phyloP scores from a whole-genome alignment of 2,113 vertebrate species.

The Rhynchomys soricoides region DNA sequence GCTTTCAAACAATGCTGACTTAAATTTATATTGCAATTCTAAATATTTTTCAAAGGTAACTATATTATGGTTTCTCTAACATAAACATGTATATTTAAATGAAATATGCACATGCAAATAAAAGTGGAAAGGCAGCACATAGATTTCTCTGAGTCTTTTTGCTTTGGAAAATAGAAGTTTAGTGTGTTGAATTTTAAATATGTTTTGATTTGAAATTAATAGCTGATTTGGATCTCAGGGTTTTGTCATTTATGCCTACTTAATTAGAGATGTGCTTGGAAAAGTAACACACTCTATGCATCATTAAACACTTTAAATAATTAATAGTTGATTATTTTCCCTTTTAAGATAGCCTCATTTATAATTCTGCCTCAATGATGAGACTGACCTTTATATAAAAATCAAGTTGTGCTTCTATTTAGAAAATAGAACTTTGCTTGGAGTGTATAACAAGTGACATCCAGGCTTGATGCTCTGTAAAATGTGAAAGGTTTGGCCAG shows the following conservation, averaged over 20 bases:
- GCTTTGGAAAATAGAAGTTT: constrained; percentile 28
- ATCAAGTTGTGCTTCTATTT: constrained; percentile 68
- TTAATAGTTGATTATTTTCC: constrained; percentile 80
- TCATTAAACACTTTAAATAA: constrained; percentile 80
- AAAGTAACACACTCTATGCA: constrained; percentile 67
- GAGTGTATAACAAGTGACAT: neutral
- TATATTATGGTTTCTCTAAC: neutral
- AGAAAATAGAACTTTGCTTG: constrained; percentile 59
- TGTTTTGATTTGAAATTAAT: constrained; percentile 71
- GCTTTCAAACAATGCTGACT: constrained; percentile 36
- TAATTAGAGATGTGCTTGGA: constrained; percentile 65
- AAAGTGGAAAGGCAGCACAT: neutral
- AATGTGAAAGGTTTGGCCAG: neutral
- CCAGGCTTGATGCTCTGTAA: neutral
- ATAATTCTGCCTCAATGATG: constrained; percentile 65
- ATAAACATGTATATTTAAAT: constrained; percentile 42
- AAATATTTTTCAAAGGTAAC: constrained; percentile 8
- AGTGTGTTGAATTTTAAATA: constrained; percentile 58
- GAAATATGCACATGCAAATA: constrained; percentile 23
- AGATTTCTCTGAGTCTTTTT: neutral
- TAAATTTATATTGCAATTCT: constrained; percentile 65
- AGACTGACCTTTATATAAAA: constrained; percentile 73
- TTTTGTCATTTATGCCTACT: constrained; percentile 64
- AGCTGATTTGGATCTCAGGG: constrained; percentile 56
- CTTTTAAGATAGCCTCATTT: constrained; percentile 67